Evolutionary conservation across 2,888 invertebrate species (phyloP), one percentile per base, ranked within the genome.

Genomic region (Caenorhabditis zanzibari): DNA sequence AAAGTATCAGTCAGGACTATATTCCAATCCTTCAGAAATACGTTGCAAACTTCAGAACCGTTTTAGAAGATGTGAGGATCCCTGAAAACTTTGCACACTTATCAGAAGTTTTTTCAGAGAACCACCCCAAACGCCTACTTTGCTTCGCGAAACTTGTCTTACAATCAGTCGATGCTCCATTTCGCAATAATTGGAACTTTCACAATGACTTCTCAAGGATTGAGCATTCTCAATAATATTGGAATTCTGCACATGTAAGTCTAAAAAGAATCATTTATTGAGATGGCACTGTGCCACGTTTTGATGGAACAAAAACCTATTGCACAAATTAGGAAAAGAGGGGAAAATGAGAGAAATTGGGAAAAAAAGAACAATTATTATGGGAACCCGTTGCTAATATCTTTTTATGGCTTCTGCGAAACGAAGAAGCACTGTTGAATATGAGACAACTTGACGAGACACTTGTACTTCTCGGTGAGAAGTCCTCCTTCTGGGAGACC

Each of bases 341-440:
- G 26, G 38, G 58, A 56, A 35, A 59, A 71, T 32, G 49, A 77
- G 61, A 61, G 61, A 41, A 61, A 38, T 19, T 73, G 64, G 26
- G 41, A 22, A 41, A 63, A n/a, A 10, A 35, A 12, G 12, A 19
- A 22, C 10, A 68, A 68, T 77, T 82, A 82, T 82, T 82, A 75
- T 66, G 35, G 16, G 10, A 16, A 77, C 68, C 69, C 76, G 66
- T 66, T 22, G 10, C 22, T 32, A 38, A 2, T 10, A 6, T 10
- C 10, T 12, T 26, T 24, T 54, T 58, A 91, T 49, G 91, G 91
- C 66, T 90, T 86, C 85, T 91, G 91, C 28, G 88, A 87, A 52
- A 92, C 90, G 82, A 90, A 91, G 90, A 91, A 91, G 77, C 91
- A 91, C 26, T 90, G 89, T 76, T 91, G 91, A 73, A 91, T 91